Evolutionary conservation across 2,888 invertebrate genomes (phyloP), one percentile per base, ranked within the genome.

Genomic region (Melanotus villosus): DNA sequence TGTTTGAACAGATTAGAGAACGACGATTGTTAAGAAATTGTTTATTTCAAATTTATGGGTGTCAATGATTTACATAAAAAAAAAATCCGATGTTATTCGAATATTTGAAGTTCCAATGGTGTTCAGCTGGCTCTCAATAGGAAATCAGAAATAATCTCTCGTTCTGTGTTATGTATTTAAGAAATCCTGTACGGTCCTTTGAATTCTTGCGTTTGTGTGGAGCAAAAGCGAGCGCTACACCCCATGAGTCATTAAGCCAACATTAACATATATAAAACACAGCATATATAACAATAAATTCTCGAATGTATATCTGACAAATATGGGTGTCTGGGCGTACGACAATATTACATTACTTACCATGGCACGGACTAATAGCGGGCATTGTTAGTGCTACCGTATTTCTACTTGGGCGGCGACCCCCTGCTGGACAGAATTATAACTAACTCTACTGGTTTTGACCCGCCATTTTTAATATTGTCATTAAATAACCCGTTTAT

Each of bases 371-470:
- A 78, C 78, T 78, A 75, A 75, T 75, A 73, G 74, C 73, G 47
- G 45, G 69, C 75, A 82, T 83, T 83, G 82, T 82, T 79, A 79
- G 77, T 78, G 83, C 83, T 84, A 83, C 83, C 80, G 83, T 84
- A 81, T 81, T 80, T 82, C 82, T 76, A 81, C 83, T 83, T 83
- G 84, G 82, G 83, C 79, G 81, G 81, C 78, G 78, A 78, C 80
- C 80, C 78, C 80, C 79, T 75, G 76, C 75, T 68, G 79, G 45
- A 59, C 70, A 69, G 74, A 75, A 74, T 75, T 77, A 77, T 77
- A 75, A 76, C 73, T 75, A 74, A 77, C 76, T 73, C 73, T 73
- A 75, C 74, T 74, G 72, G 75, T 72, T 70, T 77, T 77, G 75
- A 75, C 70, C 76, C 78, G 79, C 80, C 77, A 81, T 81, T 81